Conservation (phyloP, 2,113 vertebrate species). For the Conger conger region DNA sequence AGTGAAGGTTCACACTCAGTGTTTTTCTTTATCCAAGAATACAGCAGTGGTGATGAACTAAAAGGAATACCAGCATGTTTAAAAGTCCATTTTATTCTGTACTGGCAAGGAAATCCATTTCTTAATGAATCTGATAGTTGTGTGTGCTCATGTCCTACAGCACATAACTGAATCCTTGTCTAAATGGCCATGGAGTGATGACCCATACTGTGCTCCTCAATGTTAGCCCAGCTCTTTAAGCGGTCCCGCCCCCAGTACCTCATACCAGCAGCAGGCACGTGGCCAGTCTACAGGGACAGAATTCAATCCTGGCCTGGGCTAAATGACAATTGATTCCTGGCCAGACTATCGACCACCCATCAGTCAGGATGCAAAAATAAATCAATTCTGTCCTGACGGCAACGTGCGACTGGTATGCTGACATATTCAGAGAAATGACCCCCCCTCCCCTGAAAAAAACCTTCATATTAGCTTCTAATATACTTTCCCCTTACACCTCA, state of each 20-base stretch:
- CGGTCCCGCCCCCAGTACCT: too few species aligned
- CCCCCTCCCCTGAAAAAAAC: too few species aligned
- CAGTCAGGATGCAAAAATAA: neutral
- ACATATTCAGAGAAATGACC: too few species aligned
- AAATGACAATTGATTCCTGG: neutral
- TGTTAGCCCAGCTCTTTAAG: too few species aligned
- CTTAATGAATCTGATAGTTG: neutral
- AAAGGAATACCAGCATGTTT: too few species aligned
- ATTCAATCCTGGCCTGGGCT: neutral
- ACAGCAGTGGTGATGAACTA: neutral
- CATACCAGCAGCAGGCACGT: too few species aligned
- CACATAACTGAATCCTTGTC: neutral
- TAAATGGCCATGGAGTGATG: neutral
- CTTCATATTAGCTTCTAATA: too few species aligned
- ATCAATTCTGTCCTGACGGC: neutral
- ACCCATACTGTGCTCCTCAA: neutral
- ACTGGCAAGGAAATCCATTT: neutral
- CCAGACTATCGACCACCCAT: neutral
- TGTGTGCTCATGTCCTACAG: neutral
- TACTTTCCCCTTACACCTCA: too few species aligned
- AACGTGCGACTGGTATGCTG: too few species aligned
- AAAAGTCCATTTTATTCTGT: too few species aligned
- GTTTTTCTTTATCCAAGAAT: neutral
- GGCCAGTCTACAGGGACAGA: too few species aligned
- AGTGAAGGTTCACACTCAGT: neutral